phyloP scores from a whole-genome alignment of 2,797 vertebrate genomes.

The Ptychobarbus kaznakovi region DNA sequence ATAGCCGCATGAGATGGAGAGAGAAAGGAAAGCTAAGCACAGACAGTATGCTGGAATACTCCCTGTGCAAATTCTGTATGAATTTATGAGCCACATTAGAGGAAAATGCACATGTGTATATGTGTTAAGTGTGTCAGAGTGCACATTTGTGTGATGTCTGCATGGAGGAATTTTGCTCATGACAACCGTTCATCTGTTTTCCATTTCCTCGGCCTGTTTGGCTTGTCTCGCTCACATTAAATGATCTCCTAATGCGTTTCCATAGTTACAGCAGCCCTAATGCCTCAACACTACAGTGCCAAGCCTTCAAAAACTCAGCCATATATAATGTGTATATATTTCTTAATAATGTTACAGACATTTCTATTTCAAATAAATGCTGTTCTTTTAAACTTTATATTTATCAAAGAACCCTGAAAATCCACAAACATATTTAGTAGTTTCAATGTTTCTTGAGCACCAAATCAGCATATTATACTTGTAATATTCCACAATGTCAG shows the following conservation, averaged over 20 bases:
- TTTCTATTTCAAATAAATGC: not conserved
- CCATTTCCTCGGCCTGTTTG: constrained; percentile 47
- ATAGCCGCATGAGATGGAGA: constrained; percentile 23
- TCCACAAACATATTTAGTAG: not conserved
- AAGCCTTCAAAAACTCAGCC: constrained; percentile 26
- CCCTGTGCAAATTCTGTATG: not conserved
- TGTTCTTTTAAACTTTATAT: not conserved
- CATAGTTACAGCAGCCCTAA: constrained; percentile 54
- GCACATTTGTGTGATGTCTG: constrained; percentile 32
- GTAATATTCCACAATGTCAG: not conserved
- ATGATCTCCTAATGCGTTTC: constrained; percentile 57
- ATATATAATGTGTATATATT: constrained; percentile 5
- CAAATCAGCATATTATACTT: not conserved
- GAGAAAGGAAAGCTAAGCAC: not conserved
- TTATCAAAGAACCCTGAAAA: not conserved
- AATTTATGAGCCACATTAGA: not conserved
- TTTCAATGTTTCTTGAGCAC: not conserved
- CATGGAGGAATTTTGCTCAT: constrained; percentile 44
- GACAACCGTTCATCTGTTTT: constrained; percentile 51
- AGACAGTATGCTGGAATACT: not conserved
- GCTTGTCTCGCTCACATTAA: constrained; percentile 48
- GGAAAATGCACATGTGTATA: not conserved
- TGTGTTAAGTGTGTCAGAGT: constrained; percentile 42
- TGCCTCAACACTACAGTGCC: constrained; percentile 19
- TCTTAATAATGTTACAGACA: not conserved